Percentiles rank a stretch among this genome's conserved stretches.
phyloP scores from a whole-genome alignment of 2,113 vertebrate species.

The Polypterus senegalus region DNA sequence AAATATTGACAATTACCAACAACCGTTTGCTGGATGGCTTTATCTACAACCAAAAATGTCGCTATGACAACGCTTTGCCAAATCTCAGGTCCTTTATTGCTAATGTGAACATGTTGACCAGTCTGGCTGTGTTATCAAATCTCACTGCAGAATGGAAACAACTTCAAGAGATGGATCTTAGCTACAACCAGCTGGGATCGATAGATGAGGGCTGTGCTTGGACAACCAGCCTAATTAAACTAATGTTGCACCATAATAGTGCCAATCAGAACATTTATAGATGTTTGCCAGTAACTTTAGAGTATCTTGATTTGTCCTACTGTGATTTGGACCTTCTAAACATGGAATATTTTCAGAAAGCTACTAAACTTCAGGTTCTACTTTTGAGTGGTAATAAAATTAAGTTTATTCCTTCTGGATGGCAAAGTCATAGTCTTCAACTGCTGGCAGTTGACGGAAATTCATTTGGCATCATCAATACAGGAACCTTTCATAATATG shows the following conservation, averaged over 20 bases:
- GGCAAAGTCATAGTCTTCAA: conserved; percentile 41
- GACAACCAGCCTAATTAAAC: conserved; percentile 39
- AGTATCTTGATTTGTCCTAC: conserved; percentile 57
- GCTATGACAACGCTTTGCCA: conserved; percentile 35
- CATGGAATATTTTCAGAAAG: conserved; percentile 47
- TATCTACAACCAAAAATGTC: conserved; percentile 52
- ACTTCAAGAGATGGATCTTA: conserved; percentile 48
- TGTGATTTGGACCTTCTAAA: conserved; percentile 58
- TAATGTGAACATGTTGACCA: conserved; percentile 45
- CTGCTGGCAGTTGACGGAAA: conserved; percentile 56
- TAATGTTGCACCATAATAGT: conserved; percentile 50
- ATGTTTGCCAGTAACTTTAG: conserved; percentile 56
- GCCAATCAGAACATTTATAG: conserved; percentile 30
- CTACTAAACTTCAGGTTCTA: conserved; percentile 39
- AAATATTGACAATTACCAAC: conserved; percentile 41
- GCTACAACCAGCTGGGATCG: conserved; percentile 46
- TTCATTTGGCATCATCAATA: conserved; percentile 59
- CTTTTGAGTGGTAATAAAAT: conserved; percentile 65
- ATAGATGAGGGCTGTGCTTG: conserved; percentile 39
- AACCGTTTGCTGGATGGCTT: conserved; percentile 42
- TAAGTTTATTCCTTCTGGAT: conserved; percentile 61
- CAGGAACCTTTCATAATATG: conserved; percentile 53
- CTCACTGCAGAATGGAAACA: conserved; percentile 40
- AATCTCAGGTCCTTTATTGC: conserved; percentile 40
- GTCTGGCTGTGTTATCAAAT: conserved; percentile 36